A percentile compares a stretch with the other conserved stretches of the same genome.
Evolutionary conservation across 2,888 invertebrate genomes (phyloP).

Genomic region (Morinoia aosen): DNA sequence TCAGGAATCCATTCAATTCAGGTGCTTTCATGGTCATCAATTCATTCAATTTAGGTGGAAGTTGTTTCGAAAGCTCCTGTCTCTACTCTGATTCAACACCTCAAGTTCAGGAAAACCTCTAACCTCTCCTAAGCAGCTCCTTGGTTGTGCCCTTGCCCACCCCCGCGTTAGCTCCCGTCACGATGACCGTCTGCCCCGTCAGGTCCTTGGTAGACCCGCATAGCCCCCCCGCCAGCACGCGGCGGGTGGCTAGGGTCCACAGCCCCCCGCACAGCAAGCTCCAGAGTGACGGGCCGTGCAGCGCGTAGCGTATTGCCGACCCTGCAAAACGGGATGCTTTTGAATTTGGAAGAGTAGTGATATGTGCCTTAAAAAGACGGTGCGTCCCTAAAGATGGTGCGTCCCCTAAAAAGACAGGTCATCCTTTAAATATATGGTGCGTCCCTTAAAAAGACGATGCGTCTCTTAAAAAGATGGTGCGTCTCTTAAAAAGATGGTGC

Average conservation of each 20-base stretch:
- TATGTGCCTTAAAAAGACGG: no score
- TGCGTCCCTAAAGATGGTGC: no score
- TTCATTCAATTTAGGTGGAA: no score
- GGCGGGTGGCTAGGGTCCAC: background rate
- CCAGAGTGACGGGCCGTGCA: background rate
- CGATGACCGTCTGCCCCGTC: constrained; percentile 77
- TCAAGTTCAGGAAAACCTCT: constrained; percentile 76
- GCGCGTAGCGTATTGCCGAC: background rate
- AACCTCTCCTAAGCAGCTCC: constrained; percentile 63
- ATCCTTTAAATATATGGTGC: no score
- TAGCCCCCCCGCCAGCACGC: constrained; percentile 69
- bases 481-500: no score
- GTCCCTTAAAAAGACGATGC: no score
- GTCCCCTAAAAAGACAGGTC: no score
- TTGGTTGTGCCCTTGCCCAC: constrained; percentile 67
- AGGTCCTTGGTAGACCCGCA: constrained; percentile 78
- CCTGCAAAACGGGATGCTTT: background rate
- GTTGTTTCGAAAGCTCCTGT: no score
- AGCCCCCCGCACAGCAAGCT: background rate
- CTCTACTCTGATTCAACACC: no score
- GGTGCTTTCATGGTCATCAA: no score
- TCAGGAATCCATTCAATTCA: no score
- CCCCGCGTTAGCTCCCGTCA: constrained; percentile 66
- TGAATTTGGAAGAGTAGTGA: background rate
- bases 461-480: no score